phyloP scores from a whole-genome alignment of 2,888 invertebrate species.

The Pelosia muscerda region DNA sequence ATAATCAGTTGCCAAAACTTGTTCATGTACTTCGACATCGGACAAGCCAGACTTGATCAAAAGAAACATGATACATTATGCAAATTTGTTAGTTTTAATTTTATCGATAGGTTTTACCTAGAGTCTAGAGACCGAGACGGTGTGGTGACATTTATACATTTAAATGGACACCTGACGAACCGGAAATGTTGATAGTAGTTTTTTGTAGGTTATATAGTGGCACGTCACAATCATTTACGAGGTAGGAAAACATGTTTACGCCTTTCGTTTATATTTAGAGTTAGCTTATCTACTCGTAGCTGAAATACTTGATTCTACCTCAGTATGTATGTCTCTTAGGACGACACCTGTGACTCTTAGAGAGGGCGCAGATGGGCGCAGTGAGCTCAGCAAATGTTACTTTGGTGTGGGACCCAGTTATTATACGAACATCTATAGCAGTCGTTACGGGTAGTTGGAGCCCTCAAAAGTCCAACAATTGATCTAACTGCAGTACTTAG shows the following conservation, averaged over 20 bases:
- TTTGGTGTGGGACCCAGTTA: no score
- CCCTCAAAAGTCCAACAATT: no score
- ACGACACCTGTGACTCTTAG: no score
- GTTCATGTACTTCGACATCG: constrained; percentile 24
- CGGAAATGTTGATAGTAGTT: constrained; percentile 14
- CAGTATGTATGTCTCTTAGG: neutral
- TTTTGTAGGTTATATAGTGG: constrained; percentile 3
- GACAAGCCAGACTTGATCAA: constrained; percentile 25
- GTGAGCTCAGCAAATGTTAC: no score
- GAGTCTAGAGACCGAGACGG: constrained; percentile 1
- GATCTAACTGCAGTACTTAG: no score
- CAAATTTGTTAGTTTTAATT: constrained; percentile 27
- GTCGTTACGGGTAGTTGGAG: no score
- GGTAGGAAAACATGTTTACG: neutral
- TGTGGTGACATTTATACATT: constrained; percentile 5
- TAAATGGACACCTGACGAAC: constrained; percentile 14
- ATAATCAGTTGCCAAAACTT: constrained; percentile 33
- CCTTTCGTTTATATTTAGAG: neutral
- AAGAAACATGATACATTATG: constrained; percentile 31
- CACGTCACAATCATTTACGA: neutral
- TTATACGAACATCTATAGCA: no score
- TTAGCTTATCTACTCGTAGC: neutral
- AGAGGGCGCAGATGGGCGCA: no score
- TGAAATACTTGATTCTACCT: neutral
- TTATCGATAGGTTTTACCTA: neutral